Percentiles rank a stretch among this genome's conserved stretches.
phyloP scores from a whole-genome alignment of 2,113 vertebrate species.

The Formicarius rufipectus region DNA sequence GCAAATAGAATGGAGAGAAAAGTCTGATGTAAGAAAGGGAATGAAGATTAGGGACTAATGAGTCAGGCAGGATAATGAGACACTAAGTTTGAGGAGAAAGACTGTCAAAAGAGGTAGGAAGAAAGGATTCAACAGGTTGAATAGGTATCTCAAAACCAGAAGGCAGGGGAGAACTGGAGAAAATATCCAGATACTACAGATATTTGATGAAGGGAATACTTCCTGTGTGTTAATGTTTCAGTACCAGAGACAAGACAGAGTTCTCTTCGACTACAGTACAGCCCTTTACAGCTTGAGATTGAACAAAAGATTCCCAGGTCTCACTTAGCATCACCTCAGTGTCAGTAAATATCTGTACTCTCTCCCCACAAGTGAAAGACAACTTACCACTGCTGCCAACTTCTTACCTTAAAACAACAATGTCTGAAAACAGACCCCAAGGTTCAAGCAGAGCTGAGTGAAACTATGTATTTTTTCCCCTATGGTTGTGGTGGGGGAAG shows the following conservation, averaged over 20 bases:
- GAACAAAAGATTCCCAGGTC: not conserved
- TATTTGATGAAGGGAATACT: not conserved
- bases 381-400: not conserved
- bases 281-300: not conserved
- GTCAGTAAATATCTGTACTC: not conserved
- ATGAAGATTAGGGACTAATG: not conserved
- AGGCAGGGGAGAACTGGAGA: not conserved
- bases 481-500: not conserved
- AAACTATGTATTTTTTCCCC: not conserved
- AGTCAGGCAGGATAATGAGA: not conserved
- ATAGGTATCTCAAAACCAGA: not conserved
- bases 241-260: not conserved
- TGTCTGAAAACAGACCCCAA: not conserved
- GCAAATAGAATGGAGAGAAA: not conserved
- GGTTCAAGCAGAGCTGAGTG: not conserved
- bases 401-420: not conserved
- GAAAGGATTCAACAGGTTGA: not conserved
- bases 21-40: not conserved
- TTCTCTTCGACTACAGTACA: not conserved
- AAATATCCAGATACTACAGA: not conserved
- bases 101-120: not conserved
- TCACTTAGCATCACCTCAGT: not conserved
- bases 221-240: accelerated
- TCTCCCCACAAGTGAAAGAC: not conserved
- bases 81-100: not conserved